These are phyloP conservation scores for Crossocerus cetratus DNA, from an alignment of 2,888 invertebrate species.

Conservation along the genomic window DNA sequence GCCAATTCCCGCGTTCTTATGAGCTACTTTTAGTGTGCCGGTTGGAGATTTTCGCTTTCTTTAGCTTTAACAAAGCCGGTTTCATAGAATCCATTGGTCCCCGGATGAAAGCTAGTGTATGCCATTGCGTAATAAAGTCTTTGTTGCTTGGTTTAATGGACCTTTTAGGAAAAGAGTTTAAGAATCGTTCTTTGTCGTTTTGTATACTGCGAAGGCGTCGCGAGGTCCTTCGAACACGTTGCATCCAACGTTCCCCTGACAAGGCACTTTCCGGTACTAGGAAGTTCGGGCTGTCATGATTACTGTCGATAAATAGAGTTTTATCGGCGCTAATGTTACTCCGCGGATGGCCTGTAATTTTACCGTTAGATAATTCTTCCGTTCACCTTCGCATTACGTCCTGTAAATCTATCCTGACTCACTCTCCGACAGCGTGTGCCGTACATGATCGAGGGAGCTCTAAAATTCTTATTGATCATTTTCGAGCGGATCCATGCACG, in stretches of 20 bases:
- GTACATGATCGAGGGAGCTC: not conserved
- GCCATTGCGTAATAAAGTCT: not conserved
- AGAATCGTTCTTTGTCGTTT: not conserved
- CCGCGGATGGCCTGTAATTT: slow-evolving; percentile 49
- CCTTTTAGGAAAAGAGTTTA: slow-evolving; percentile 4
- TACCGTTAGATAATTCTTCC: slow-evolving; percentile 68
- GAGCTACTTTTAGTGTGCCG: not conserved
- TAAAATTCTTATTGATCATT: not conserved
- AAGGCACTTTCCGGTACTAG: not conserved
- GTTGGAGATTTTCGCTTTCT: slow-evolving; percentile 7
- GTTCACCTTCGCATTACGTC: slow-evolving; percentile 60
- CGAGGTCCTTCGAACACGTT: not conserved
- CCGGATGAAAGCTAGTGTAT: not conserved
- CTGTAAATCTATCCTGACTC: not conserved
- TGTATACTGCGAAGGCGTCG: too few species aligned
- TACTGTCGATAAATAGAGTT: slow-evolving; percentile 40
- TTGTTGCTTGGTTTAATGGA: not conserved
- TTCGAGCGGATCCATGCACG: not conserved
- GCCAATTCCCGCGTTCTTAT: not conserved
- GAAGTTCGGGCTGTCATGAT: slow-evolving; percentile 21
- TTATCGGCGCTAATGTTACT: slow-evolving; percentile 35
- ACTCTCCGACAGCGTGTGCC: not conserved
- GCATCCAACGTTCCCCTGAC: not conserved
- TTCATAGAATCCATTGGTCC: too few species aligned
- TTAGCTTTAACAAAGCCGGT: too few species aligned